Evolutionary conservation across 2,113 vertebrate species (phyloP).

Genomic region (Plotosus lineatus): DNA sequence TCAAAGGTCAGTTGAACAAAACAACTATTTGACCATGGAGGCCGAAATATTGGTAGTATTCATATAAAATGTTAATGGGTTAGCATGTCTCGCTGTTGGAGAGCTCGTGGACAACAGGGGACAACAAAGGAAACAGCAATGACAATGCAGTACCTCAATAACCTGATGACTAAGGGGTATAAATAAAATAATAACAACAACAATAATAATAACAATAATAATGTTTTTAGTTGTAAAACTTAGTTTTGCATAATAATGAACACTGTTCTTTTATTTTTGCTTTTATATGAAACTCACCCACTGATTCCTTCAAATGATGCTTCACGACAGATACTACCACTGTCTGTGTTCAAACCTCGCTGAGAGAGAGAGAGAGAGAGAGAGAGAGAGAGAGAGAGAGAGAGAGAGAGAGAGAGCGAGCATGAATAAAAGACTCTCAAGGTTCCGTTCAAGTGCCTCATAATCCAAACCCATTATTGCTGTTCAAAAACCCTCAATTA

Average conservation of each 20-base stretch:
- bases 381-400: neutral
- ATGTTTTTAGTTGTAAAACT: neutral
- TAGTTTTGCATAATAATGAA: neutral
- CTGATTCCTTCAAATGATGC: constrained; percentile 94
- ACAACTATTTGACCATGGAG: too few relatives aligned
- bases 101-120: too few relatives aligned
- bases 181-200: too few relatives aligned
- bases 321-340: constrained; percentile 82
- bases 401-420: neutral
- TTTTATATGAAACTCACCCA: constrained; percentile 74
- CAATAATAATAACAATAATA: too few relatives aligned
- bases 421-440: neutral
- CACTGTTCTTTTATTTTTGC: too few relatives aligned
- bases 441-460: constrained; percentile 6
- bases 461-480: constrained; percentile 26
- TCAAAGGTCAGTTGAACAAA: too few relatives aligned
- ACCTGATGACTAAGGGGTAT: too few relatives aligned
- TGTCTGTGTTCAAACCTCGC: constrained; percentile 90
- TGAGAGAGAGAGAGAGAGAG: neutral
- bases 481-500: neutral
- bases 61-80: too few relatives aligned
- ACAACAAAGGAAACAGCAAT: too few relatives aligned
- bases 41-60: too few relatives aligned
- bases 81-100: too few relatives aligned
- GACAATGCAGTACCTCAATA: too few relatives aligned